A percentile compares a stretch with the other conserved stretches of the same genome.
Evolutionary conservation across 2,888 invertebrate genomes (phyloP).

Genomic region (Salticus scenicus): DNA sequence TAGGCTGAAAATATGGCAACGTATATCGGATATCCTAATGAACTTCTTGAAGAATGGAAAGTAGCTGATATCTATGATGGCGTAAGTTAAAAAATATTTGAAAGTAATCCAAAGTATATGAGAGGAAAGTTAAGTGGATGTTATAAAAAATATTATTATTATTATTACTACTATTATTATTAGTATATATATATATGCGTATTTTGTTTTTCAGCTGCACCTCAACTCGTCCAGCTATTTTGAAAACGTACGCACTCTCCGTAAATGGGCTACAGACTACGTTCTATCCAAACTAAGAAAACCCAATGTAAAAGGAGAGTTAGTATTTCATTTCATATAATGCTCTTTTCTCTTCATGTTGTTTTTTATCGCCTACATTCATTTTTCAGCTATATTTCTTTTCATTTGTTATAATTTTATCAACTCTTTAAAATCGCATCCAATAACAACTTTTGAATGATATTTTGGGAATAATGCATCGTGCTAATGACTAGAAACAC

Average conservation of each 20-base stretch:
- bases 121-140: too few species aligned
- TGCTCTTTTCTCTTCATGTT: neutral
- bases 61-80: slow-evolving; percentile 60
- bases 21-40: slow-evolving; percentile 70
- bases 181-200: too few species aligned
- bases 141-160: too few species aligned
- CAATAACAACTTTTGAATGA: neutral
- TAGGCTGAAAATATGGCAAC: slow-evolving; percentile 65
- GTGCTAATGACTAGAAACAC: too few species aligned
- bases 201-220: slow-evolving; percentile 80
- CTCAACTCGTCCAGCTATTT: slow-evolving; percentile 83
- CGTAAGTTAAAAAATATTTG: slow-evolving; percentile 20
- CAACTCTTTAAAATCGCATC: neutral
- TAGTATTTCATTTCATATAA: slow-evolving; percentile 39
- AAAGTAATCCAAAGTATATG: neutral
- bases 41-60: slow-evolving; percentile 67
- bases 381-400: neutral
- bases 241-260: slow-evolving; percentile 85
- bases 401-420: neutral
- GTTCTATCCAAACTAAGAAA: slow-evolving; percentile 85
- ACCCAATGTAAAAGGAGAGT: slow-evolving; percentile 76
- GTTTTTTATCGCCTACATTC: neutral
- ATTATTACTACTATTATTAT: too few species aligned
- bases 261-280: slow-evolving; percentile 86
- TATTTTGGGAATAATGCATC: too few species aligned